A percentile compares a stretch with the other conserved stretches of the same genome.
phyloP scores from a whole-genome alignment of 2,113 vertebrate genomes.

The Pongo pygmaeus region DNA sequence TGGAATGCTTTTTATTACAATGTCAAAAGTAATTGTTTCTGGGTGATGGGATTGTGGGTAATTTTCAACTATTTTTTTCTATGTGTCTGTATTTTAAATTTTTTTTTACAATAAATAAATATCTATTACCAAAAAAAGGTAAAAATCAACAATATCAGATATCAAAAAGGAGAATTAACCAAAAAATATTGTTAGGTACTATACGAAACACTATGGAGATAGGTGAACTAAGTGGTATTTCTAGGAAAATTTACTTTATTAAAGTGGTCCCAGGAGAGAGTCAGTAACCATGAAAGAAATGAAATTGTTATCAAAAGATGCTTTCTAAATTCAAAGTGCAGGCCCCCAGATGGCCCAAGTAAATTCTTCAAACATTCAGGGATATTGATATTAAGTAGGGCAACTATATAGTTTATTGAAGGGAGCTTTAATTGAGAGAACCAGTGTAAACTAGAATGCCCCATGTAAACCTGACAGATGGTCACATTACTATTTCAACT shows the following conservation, averaged over 20 bases:
- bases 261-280: neutral
- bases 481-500: neutral
- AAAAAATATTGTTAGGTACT: neutral
- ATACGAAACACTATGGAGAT: neutral
- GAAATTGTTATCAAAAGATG: neutral
- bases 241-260: neutral
- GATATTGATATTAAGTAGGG: neutral
- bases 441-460: neutral
- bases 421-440: neutral
- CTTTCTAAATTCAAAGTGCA: neutral
- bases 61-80: neutral
- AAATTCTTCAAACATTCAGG: neutral
- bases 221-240: neutral
- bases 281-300: slow-evolving; percentile 4
- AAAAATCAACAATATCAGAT: neutral
- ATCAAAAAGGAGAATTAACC: neutral
- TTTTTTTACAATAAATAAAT: slow-evolving; percentile 13
- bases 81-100: neutral
- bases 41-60: neutral
- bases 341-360: neutral
- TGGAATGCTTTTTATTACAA: neutral
- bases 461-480: neutral
- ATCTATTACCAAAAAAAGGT: neutral
- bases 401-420: neutral
- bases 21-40: neutral